Evolutionary conservation across 2,113 vertebrate genomes (phyloP).

Genomic region (Tapirus terrestris): DNA sequence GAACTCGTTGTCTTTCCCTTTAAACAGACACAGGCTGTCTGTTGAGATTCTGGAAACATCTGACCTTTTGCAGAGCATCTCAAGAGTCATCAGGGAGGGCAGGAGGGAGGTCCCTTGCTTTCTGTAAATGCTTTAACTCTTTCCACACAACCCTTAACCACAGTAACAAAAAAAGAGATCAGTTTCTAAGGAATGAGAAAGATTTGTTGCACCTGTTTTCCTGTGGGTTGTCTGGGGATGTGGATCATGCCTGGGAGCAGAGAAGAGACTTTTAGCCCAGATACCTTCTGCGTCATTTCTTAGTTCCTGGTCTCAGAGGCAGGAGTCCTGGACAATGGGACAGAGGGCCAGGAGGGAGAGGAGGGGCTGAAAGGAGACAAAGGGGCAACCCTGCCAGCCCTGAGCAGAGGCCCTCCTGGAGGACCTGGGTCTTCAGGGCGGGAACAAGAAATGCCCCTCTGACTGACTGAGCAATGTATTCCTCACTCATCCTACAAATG

Average conservation of each 20-base stretch:
- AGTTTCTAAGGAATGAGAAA: neutral
- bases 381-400: neutral
- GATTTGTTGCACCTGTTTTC: neutral
- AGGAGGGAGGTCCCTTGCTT: neutral
- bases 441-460: neutral
- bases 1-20: slow-evolving; percentile 61
- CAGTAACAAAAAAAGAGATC: neutral
- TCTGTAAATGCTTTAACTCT: slow-evolving; percentile 59
- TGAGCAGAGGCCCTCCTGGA: neutral
- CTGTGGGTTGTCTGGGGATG: neutral
- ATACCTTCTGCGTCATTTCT: neutral
- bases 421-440: neutral
- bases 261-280: neutral
- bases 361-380: neutral
- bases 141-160: neutral
- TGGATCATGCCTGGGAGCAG: neutral
- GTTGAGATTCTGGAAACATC: slow-evolving; percentile 79
- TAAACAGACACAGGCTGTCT: slow-evolving; percentile 74
- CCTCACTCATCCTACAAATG: neutral
- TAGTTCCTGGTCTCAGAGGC: neutral
- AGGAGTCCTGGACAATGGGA: neutral
- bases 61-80: slow-evolving; percentile 75
- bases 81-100: slow-evolving; percentile 7
- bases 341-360: too few species aligned
- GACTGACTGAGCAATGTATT: neutral